These are phyloP conservation scores for Siphonodentalium dalli DNA, from an alignment of 2,888 invertebrate species.

Conservation along the genomic window DNA sequence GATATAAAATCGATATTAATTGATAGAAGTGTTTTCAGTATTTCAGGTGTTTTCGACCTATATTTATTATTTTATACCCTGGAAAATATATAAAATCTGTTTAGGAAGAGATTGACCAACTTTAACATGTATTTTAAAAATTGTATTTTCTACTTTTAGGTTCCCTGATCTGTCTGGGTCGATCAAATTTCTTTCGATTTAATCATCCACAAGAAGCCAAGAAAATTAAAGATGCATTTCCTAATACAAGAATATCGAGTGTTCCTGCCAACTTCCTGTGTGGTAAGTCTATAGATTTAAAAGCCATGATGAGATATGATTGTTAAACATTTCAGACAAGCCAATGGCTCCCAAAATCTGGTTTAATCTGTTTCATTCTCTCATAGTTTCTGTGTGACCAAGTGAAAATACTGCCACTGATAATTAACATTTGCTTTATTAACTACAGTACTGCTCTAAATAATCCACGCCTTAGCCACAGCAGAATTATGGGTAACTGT, in stretches of 20 bases:
- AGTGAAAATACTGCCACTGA: no score
- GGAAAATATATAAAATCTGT: no score
- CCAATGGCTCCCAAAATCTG: background rate
- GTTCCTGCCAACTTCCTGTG: constrained; percentile 45
- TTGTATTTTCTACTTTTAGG: constrained; percentile 69
- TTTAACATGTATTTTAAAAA: no score
- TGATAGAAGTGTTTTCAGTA: no score
- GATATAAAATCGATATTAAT: no score
- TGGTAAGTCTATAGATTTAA: constrained; percentile 35
- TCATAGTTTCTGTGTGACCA: background rate
- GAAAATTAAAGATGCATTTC: constrained; percentile 83
- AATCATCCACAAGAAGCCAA: constrained; percentile 91
- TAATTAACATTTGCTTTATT: no score
- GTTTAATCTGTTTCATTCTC: background rate
- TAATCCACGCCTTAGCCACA: no score
- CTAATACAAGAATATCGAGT: constrained; percentile 63
- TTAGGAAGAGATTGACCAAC: no score
- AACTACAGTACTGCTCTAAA: no score
- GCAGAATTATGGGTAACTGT: no score
- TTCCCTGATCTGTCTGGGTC: constrained; percentile 88
- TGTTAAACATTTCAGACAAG: background rate
- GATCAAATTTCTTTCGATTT: constrained; percentile 90
- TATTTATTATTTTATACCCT: no score
- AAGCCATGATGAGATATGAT: background rate
- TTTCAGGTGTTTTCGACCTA: no score